Evolutionary conservation across 1,140 invertebrate species (phyloP).

Genomic region (Drosophila triauraria): DNA sequence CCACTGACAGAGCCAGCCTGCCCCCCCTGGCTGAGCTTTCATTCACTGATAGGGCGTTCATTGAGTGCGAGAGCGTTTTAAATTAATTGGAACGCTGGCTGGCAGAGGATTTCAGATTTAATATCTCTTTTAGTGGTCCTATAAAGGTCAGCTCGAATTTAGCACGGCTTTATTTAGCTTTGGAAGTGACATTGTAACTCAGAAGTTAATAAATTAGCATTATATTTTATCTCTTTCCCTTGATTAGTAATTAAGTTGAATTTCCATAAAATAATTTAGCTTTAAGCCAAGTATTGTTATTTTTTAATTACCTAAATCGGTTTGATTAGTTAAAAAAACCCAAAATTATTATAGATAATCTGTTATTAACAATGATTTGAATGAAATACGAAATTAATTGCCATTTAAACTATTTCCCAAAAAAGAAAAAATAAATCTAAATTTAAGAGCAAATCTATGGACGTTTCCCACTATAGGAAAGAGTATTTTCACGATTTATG

Average conservation of each 20-base stretch:
- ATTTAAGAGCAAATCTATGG: not conserved
- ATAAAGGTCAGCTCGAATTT: conserved; percentile 20
- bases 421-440: not conserved
- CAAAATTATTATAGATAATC: not conserved
- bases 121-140: conserved; percentile 4
- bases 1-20: conserved; percentile 1
- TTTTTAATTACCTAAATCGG: not conserved
- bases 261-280: not conserved
- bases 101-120: conserved; percentile 28
- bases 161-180: conserved; percentile 14
- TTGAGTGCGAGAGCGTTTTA: conserved; percentile 34
- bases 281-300: conserved; percentile 16
- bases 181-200: conserved; percentile 9
- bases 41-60: conserved; percentile 25
- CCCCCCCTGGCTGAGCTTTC: conserved; percentile 17
- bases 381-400: not conserved
- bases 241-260: not conserved
- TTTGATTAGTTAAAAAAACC: not conserved
- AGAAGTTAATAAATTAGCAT: not conserved
- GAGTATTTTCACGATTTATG: not conserved
- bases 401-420: not conserved
- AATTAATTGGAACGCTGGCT: conserved; percentile 39
- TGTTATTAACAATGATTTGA: too few relatives aligned
- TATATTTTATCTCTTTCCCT: not conserved
- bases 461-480: not conserved